Evolutionary conservation across 2,888 invertebrate species (phyloP).

Genomic region (Monopis laevigella): DNA sequence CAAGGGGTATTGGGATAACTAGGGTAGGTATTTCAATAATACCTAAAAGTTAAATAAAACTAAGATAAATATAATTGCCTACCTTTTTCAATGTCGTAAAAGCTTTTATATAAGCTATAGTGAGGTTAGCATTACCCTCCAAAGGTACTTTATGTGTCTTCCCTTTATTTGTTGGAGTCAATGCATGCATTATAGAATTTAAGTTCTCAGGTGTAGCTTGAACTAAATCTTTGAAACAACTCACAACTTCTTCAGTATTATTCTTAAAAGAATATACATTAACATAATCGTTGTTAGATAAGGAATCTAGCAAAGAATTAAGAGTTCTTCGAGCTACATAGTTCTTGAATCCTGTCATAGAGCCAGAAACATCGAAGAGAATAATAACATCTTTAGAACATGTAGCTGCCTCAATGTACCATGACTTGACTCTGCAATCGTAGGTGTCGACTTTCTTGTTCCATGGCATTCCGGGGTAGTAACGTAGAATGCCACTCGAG

Average conservation of each 20-base stretch:
- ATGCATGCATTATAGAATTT: conserved; percentile 73
- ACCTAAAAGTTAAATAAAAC: no score
- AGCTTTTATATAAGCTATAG: conserved; percentile 82
- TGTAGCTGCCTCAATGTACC: conserved; percentile 98
- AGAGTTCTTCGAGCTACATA: conserved; percentile 88
- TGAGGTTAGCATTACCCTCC: conserved; percentile 85
- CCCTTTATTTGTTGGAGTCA: conserved; percentile 54
- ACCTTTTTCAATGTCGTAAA: conserved; percentile 83
- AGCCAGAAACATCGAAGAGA: conserved; percentile 93
- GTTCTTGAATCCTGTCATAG: conserved; percentile 88
- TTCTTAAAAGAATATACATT: conserved; percentile 89
- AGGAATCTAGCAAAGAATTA: conserved; percentile 87
- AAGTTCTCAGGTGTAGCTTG: conserved; percentile 91
- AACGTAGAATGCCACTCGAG: conserved; percentile 89
- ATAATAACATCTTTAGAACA: conserved; percentile 98
- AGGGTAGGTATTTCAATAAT: no score
- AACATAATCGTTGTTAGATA: conserved; percentile 98
- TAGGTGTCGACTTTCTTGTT: conserved; percentile 73
- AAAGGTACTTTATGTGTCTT: conserved; percentile 67
- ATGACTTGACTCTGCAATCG: conserved; percentile 91
- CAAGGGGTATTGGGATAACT: no score
- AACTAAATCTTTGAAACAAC: conserved; percentile 87
- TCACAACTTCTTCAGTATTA: conserved; percentile 76
- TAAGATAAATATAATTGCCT: conserved; percentile 30
- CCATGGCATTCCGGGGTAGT: conserved; percentile 89